Evolutionary conservation across 1,140 invertebrate genomes (phyloP), one percentile per base, ranked within the genome.

Genomic region (Drosophila aff.): DNA sequence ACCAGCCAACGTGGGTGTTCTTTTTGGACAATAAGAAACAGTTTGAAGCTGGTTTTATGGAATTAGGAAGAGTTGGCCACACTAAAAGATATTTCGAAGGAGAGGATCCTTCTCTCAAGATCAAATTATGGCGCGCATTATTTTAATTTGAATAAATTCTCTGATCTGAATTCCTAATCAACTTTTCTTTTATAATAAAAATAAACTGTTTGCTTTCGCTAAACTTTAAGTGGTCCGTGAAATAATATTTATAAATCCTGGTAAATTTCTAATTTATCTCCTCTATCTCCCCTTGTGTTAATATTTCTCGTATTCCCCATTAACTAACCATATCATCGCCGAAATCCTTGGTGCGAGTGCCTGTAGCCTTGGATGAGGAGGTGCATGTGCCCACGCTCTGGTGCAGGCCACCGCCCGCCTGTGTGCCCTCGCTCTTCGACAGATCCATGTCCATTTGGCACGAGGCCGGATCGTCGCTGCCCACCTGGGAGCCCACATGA

Each of bases 381-480:
- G 87, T 91, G 46, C 94, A 93, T 18, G 92, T 84, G 67, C 91
- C 94, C 28, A 92, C 93, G 38, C 73, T 87, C 62, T 93, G 92
- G 72, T 93, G 93, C 26, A 96, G 92, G 0, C 96, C 96, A 4
- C 96, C 96, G 23, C 96, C 96, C 1, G 96, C 96, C 92, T 97
- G 96, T 0, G 96, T 96, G 6, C 96, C 96, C 93, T 97, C 96
- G 6, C 96, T 97, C 93, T 97, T 97, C 3, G 95, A 93, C 28
- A 94, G 85, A 74, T 93, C 92, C 90, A 94, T 94, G 40, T 92
- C 91, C 59, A 93, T 89, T 80, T 90, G 89, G 38, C 93, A 93
- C 44, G 77, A 64, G 38, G 83, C 67, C 8, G 64, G 61, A 57
- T 93, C 93, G 57, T 93, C 92, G 64, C 81, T 76, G 46, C 92